These are phyloP conservation scores for Prorops nasuta DNA, from an alignment of 1,140 invertebrate species.

Conservation along the genomic window DNA sequence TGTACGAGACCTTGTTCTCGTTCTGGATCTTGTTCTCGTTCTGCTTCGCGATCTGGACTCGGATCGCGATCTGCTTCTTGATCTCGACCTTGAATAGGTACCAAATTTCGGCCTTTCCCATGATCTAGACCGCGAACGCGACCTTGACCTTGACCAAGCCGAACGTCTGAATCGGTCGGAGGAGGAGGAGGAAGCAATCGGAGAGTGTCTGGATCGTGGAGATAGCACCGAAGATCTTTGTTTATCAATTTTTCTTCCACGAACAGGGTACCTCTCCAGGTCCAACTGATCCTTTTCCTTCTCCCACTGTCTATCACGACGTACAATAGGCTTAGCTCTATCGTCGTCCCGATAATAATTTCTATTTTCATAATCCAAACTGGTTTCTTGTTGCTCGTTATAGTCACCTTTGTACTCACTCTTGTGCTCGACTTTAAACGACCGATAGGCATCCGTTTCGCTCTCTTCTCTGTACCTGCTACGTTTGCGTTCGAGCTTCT, in stretches of 20 bases:
- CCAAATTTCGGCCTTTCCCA: slow-evolving; percentile 24
- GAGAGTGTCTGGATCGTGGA: slow-evolving; percentile 16
- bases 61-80: slow-evolving; percentile 25
- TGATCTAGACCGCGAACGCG: slow-evolving; percentile 27
- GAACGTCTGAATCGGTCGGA: slow-evolving; percentile 20
- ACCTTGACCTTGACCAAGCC: slow-evolving; percentile 27
- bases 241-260: slow-evolving; percentile 22
- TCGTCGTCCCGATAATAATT: slow-evolving; percentile 31
- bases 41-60: slow-evolving; percentile 28
- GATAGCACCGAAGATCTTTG: slow-evolving; percentile 15
- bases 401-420: too few relatives aligned
- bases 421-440: slow-evolving; percentile 25
- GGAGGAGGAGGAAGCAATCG: slow-evolving; percentile 10
- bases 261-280: slow-evolving; percentile 24
- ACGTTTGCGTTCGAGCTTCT: slow-evolving; percentile 32
- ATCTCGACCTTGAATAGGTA: slow-evolving; percentile 31
- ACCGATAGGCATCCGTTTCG: background rate
- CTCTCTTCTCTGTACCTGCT: too few relatives aligned
- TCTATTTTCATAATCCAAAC: slow-evolving; percentile 36
- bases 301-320: slow-evolving; percentile 33
- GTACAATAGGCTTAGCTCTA: too few relatives aligned
- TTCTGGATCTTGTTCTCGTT: slow-evolving; percentile 14
- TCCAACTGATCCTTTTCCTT: slow-evolving; percentile 32
- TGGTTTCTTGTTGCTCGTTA: slow-evolving; percentile 20
- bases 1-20: slow-evolving; percentile 26